phyloP scores from a whole-genome alignment of 2,113 vertebrate genomes.

The Procavia capensis region DNA sequence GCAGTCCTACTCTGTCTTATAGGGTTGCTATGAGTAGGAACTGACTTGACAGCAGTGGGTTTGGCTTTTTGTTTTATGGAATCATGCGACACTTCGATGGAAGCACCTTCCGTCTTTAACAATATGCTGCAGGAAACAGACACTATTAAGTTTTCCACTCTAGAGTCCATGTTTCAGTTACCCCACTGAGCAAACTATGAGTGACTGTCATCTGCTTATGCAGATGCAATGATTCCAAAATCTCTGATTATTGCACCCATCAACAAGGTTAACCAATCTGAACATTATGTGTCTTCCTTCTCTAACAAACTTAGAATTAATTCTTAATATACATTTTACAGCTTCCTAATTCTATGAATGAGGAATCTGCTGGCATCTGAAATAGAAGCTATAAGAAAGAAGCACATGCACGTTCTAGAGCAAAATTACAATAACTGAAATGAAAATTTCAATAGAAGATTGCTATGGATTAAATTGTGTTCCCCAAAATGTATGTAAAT shows the following conservation, averaged over 20 bases:
- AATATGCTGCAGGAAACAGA: neutral
- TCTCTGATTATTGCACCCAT: neutral
- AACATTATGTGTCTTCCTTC: neutral
- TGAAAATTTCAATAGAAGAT: neutral
- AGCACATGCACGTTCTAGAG: neutral
- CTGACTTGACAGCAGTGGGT: too few species aligned
- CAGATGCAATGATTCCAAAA: neutral
- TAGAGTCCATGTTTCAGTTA: neutral
- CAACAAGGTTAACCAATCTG: neutral
- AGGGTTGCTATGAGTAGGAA: too few species aligned
- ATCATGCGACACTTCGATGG: neutral
- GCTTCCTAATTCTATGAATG: neutral
- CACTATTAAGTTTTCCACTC: neutral
- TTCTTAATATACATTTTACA: neutral
- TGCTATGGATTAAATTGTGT: too few species aligned
- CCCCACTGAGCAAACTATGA: neutral
- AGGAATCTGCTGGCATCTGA: neutral
- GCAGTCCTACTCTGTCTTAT: too few species aligned
- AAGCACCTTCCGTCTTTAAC: neutral
- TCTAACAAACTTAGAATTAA: neutral
- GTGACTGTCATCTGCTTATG: neutral
- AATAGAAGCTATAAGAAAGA: neutral
- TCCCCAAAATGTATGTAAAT: too few species aligned
- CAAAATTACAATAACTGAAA: neutral
- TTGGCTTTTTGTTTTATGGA: too few species aligned